These are phyloP conservation scores for Ceryle rudis DNA, from an alignment of 2,797 vertebrate species.

Conservation along the genomic window DNA sequence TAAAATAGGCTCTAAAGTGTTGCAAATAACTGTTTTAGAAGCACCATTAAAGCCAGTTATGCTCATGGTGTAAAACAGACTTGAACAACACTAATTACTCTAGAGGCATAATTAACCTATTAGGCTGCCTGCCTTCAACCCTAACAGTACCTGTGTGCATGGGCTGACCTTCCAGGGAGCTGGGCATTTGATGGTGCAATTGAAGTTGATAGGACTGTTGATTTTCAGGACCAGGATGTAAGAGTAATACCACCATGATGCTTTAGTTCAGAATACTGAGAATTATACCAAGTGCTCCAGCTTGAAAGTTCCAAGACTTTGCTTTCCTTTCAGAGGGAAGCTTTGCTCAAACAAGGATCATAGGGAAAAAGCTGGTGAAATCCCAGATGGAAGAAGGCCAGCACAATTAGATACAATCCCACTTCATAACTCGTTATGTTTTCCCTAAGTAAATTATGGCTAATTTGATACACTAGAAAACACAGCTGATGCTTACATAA, in stretches of 20 bases:
- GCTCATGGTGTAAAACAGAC: neutral
- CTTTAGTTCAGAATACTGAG: neutral
- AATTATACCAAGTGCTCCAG: neutral
- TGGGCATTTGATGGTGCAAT: neutral
- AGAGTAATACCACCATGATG: neutral
- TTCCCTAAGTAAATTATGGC: slow-evolving; percentile 6
- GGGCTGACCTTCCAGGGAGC: neutral
- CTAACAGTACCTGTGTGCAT: neutral
- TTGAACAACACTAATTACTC: neutral
- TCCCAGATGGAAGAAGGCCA: slow-evolving; percentile 24
- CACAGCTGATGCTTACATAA: neutral
- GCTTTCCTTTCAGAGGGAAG: neutral
- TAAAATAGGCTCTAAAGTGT: neutral
- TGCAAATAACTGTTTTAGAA: neutral
- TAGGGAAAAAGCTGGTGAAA: neutral
- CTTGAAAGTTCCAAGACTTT: neutral
- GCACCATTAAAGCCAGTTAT: neutral
- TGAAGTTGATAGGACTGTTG: neutral
- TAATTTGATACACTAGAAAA: slow-evolving; percentile 9
- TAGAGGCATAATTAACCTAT: neutral
- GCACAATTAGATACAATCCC: neutral
- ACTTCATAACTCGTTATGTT: neutral
- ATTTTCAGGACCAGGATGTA: neutral
- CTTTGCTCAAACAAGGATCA: neutral
- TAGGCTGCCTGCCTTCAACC: neutral